A percentile compares a stretch with the other conserved stretches of the same genome.
These are phyloP conservation scores for Patagioenas fasciata DNA, from an alignment of 2,113 vertebrate species.

Conservation along the genomic window DNA sequence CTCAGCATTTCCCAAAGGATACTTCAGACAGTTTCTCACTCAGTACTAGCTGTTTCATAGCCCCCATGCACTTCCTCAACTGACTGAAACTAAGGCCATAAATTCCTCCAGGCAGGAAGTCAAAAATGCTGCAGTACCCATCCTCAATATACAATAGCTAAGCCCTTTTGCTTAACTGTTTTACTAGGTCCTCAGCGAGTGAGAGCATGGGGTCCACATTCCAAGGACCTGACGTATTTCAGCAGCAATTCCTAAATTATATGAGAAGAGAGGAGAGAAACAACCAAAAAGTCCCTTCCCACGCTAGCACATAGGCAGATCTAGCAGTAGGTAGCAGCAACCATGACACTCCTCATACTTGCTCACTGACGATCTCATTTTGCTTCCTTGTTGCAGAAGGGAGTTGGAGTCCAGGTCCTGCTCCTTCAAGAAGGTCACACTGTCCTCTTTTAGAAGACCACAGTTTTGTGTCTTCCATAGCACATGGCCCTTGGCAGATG, in stretches of 20 bases:
- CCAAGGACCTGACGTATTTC: background rate
- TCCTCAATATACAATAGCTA: background rate
- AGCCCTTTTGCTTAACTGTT: background rate
- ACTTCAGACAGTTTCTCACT: background rate
- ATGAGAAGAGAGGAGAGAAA: background rate
- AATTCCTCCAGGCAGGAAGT: background rate
- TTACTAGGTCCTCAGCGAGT: background rate
- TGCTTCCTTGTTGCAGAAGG: background rate
- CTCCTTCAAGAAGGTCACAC: background rate
- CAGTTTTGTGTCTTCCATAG: background rate
- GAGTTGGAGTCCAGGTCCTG: background rate
- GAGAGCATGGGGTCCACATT: background rate
- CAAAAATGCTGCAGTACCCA: accelerated
- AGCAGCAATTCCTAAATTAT: background rate
- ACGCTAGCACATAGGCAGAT: accelerated
- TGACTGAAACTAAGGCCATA: background rate
- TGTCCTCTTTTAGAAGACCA: background rate
- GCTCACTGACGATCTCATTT: background rate
- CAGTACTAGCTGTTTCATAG: background rate
- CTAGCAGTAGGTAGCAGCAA: background rate
- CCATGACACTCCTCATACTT: background rate
- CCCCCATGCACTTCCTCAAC: background rate
- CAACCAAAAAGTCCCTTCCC: background rate
- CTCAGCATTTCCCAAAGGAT: background rate
- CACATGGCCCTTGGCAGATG: background rate